A percentile compares a stretch with the other conserved stretches of the same genome.
phyloP scores from a whole-genome alignment of 2,888 invertebrate species.

The Ceramica pisi region DNA sequence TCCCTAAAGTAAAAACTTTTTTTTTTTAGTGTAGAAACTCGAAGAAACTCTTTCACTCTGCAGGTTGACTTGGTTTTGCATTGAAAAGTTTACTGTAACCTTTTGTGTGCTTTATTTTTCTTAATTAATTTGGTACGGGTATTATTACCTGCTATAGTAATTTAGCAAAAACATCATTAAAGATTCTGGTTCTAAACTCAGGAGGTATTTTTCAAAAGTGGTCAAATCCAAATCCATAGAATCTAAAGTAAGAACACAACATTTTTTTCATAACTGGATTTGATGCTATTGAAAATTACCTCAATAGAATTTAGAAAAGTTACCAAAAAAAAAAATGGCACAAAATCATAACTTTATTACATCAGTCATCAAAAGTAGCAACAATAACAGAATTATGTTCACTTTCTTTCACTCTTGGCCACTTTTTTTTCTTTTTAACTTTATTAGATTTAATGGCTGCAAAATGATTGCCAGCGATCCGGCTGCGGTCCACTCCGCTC shows the following conservation, averaged over 20 bases:
- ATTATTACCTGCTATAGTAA: not conserved
- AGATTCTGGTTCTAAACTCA: not conserved
- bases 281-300: too few species aligned
- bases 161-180: not conserved
- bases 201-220: too few species aligned
- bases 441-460: slow-evolving; percentile 61
- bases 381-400: slow-evolving; percentile 14
- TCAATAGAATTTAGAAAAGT: not conserved
- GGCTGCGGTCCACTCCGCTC: slow-evolving; percentile 57
- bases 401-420: slow-evolving; percentile 41
- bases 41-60: too few species aligned
- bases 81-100: too few species aligned
- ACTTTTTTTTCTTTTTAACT: slow-evolving; percentile 41
- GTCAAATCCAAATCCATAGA: too few species aligned
- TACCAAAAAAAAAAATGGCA: not conserved
- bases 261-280: too few species aligned
- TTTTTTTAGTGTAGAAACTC: too few species aligned
- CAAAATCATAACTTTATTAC: slow-evolving; percentile 14
- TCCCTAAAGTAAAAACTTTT: too few species aligned
- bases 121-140: not conserved
- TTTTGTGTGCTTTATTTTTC: not conserved
- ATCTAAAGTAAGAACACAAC: too few species aligned
- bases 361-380: not conserved
- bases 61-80: too few species aligned
- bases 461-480: slow-evolving; percentile 46